Percentiles rank a stretch among this genome's conserved stretches.
phyloP scores from a whole-genome alignment of 2,888 invertebrate genomes.

The Sialis fuliginosa region DNA sequence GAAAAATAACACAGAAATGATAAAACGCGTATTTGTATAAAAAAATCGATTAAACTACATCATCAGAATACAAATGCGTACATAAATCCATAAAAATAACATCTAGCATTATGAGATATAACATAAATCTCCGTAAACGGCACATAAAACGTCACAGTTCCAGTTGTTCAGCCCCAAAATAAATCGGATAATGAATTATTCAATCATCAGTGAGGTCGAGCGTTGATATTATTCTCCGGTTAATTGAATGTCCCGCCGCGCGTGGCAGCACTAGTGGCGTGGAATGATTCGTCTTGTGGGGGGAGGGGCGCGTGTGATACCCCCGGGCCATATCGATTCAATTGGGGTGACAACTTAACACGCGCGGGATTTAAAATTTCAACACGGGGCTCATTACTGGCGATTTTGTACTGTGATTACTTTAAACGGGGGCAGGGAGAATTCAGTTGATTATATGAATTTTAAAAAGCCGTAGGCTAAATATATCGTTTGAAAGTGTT shows the following conservation, averaged over 20 bases:
- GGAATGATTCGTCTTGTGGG: slow-evolving; percentile 3
- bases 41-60: too few species aligned
- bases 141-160: too few species aligned
- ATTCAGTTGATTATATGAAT: too few species aligned
- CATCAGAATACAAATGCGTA: neutral
- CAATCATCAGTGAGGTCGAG: neutral
- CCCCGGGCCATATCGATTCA: slow-evolving; percentile 7
- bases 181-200: slow-evolving; percentile 5
- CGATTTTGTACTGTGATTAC: too few species aligned
- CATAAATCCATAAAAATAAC: neutral
- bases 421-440: too few species aligned
- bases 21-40: too few species aligned
- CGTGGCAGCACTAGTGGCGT: slow-evolving; percentile 4
- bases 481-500: too few species aligned
- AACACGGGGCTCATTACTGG: too few species aligned
- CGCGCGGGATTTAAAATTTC: neutral
- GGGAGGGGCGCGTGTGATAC: slow-evolving; percentile 10
- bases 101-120: neutral
- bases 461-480: too few species aligned
- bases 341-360: neutral
- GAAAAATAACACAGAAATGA: too few species aligned
- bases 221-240: neutral
- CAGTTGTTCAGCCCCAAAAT: neutral
- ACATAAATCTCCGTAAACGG: neutral
- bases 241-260: slow-evolving; percentile 3